Evolutionary conservation across 2,797 vertebrate species (phyloP).

Genomic region (Sebastes variabilis): DNA sequence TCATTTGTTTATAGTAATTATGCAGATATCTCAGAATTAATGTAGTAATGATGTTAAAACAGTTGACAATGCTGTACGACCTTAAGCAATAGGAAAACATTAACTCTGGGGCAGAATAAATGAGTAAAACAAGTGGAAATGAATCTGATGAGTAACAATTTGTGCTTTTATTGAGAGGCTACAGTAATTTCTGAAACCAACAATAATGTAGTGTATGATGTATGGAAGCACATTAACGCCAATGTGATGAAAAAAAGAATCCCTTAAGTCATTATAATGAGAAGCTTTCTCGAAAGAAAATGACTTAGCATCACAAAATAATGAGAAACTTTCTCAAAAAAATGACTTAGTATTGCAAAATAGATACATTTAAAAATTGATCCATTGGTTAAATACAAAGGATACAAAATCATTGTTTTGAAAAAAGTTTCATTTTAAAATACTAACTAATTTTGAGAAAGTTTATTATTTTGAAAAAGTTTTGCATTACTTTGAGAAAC

Average conservation of each 20-base stretch:
- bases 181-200: not conserved
- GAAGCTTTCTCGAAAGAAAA: not conserved
- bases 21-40: not conserved
- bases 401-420: too few species aligned
- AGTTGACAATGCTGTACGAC: not conserved
- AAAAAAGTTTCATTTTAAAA: too few species aligned
- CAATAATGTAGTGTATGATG: not conserved
- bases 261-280: not conserved
- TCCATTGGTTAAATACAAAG: too few species aligned
- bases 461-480: too few species aligned
- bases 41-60: slow-evolving; percentile 8
- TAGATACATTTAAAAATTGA: too few species aligned
- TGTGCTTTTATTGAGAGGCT: not conserved
- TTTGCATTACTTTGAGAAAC: too few species aligned
- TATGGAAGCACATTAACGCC: not conserved
- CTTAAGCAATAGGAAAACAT: not conserved
- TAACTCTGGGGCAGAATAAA: not conserved
- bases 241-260: not conserved
- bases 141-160: not conserved
- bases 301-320: too few species aligned
- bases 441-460: too few species aligned
- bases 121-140: not conserved
- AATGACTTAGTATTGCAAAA: too few species aligned
- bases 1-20: slow-evolving; percentile 35
- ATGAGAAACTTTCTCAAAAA: too few species aligned